phyloP scores from a whole-genome alignment of 2,113 vertebrate species.

The Chascanopsetta lugubris region DNA sequence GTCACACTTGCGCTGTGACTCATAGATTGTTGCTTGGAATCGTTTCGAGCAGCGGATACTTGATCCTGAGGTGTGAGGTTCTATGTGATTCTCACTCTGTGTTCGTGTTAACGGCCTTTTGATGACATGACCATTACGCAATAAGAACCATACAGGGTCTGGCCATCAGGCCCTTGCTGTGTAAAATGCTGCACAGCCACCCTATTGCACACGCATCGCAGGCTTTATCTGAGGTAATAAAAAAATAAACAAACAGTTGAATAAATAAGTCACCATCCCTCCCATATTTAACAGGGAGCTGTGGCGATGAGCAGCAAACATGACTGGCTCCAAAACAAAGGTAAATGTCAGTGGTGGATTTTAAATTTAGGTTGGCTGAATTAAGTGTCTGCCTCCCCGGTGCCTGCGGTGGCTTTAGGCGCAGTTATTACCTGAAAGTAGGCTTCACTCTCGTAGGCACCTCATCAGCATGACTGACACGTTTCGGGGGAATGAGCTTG shows the following conservation, averaged over 20 bases:
- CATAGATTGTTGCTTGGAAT: slow-evolving; percentile 17
- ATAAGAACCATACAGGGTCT: not conserved
- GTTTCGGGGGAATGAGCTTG: slow-evolving; percentile 4
- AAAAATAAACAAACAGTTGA: no score
- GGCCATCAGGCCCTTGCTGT: not conserved
- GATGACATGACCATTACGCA: not conserved
- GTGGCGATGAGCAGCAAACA: slow-evolving; percentile 5
- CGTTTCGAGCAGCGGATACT: slow-evolving; percentile 7
- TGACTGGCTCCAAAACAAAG: not conserved
- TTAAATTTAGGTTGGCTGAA: slow-evolving; percentile 16
- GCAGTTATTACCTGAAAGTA: not conserved
- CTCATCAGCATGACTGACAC: slow-evolving; percentile 27
- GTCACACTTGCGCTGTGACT: slow-evolving; percentile 6
- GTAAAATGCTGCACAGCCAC: not conserved
- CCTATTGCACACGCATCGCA: not conserved
- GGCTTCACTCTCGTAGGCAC: not conserved
- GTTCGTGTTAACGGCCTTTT: slow-evolving; percentile 5
- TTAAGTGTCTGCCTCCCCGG: slow-evolving; percentile 5
- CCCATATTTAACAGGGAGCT: not conserved
- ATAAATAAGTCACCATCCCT: no score
- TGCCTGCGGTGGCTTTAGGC: slow-evolving; percentile 2
- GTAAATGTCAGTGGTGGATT: slow-evolving; percentile 14
- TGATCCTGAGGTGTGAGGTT: not conserved
- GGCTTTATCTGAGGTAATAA: not conserved
- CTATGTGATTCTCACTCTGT: not conserved